Evolutionary conservation across 2,113 vertebrate genomes (phyloP).

Genomic region (human): DNA sequence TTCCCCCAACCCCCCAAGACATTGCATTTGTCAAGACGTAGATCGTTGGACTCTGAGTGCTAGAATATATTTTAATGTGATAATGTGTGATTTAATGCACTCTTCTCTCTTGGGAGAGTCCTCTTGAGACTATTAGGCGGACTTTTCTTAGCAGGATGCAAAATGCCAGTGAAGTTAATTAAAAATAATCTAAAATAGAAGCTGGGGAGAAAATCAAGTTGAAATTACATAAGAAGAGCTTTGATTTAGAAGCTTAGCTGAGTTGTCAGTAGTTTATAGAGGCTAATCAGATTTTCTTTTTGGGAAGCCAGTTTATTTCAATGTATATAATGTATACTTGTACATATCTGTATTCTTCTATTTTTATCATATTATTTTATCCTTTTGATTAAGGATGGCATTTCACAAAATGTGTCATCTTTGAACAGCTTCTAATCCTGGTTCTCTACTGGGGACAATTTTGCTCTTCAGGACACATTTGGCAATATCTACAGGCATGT

Average conservation of each 20-base stretch:
- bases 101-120: conserved; percentile 66
- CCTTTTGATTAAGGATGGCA: neutral
- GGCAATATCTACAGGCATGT: neutral
- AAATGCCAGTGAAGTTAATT: conserved; percentile 81
- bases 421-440: neutral
- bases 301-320: conserved; percentile 67
- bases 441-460: neutral
- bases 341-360: neutral
- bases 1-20: neutral
- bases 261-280: conserved; percentile 67
- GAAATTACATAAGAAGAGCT: conserved; percentile 69
- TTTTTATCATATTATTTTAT: conserved; percentile 14
- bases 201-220: conserved; percentile 65
- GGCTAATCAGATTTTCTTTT: conserved; percentile 68
- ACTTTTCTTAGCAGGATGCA: conserved; percentile 80
- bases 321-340: neutral
- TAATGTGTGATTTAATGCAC: conserved; percentile 81
- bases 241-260: conserved; percentile 62
- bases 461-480: neutral
- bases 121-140: conserved; percentile 74
- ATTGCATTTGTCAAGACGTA: conserved; percentile 56
- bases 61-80: conserved; percentile 76
- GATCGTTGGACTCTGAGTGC: conserved; percentile 62
- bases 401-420: conserved; percentile 1
- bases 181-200: conserved; percentile 75